These are phyloP conservation scores for Esperia sulphurella DNA, from an alignment of 2,888 invertebrate genomes.

Conservation along the genomic window DNA sequence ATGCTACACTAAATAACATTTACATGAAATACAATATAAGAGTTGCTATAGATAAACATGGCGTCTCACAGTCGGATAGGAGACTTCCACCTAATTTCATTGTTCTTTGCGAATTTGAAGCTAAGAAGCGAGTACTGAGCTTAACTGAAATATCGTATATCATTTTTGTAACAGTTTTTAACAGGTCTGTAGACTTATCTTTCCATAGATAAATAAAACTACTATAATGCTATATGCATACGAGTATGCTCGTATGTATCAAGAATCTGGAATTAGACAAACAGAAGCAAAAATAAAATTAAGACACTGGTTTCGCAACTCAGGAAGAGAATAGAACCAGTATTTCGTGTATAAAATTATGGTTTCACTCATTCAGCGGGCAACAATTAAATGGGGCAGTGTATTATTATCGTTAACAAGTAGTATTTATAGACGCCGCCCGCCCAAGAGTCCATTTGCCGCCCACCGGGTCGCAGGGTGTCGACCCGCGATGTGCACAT, in stretches of 20 bases:
- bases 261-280: neutral
- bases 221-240: neutral
- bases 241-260: neutral
- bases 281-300: neutral
- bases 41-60: too few relatives aligned
- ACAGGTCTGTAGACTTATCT: too few relatives aligned
- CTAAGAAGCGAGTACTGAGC: too few relatives aligned
- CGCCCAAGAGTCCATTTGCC: constrained; percentile 60
- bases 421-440: constrained; percentile 54
- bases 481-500: constrained; percentile 49
- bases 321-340: constrained; percentile 12
- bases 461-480: constrained; percentile 55
- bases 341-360: constrained; percentile 19
- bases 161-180: too few relatives aligned
- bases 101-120: too few relatives aligned
- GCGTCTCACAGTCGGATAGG: too few relatives aligned
- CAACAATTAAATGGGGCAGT: constrained; percentile 54
- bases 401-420: constrained; percentile 57
- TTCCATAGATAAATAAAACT: neutral
- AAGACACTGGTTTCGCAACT: constrained; percentile 8
- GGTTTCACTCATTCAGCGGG: constrained; percentile 39
- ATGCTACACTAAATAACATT: too few relatives aligned
- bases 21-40: too few relatives aligned
- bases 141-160: too few relatives aligned
- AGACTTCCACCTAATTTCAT: too few relatives aligned